Conservation (phyloP, 2,797 vertebrate species). For the Eospalax fontanierii region DNA sequence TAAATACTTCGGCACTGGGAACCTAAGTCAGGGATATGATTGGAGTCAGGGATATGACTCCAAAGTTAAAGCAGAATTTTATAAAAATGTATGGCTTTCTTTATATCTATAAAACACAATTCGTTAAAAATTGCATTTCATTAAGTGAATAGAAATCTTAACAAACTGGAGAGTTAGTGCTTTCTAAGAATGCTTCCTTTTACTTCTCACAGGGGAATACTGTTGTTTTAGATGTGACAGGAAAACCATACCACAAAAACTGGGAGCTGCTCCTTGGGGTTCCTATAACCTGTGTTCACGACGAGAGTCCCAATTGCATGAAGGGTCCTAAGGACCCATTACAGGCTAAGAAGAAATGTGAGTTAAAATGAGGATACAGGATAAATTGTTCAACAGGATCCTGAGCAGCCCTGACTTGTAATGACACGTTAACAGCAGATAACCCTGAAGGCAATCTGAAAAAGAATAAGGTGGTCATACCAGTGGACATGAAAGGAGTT, state of each 20-base stretch:
- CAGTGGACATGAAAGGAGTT: not conserved
- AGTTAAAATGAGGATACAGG: slow-evolving; percentile 50
- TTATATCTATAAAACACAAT: slow-evolving; percentile 18
- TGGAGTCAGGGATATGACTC: slow-evolving; percentile 33
- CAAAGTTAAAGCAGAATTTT: slow-evolving; percentile 50
- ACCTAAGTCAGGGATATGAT: not conserved
- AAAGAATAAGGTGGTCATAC: not conserved
- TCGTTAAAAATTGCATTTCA: slow-evolving; percentile 6
- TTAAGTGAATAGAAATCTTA: slow-evolving; percentile 48
- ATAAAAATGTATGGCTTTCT: slow-evolving; percentile 31
- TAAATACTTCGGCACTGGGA: slow-evolving; percentile 60
- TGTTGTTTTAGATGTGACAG: slow-evolving; percentile 73
- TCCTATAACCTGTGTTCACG: slow-evolving; percentile 39
- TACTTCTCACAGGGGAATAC: not conserved
- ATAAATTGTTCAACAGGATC: slow-evolving; percentile 34
- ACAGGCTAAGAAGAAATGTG: not conserved
- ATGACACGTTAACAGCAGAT: slow-evolving; percentile 69
- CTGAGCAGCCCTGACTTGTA: slow-evolving; percentile 71
- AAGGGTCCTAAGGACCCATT: not conserved
- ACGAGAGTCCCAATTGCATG: not conserved
- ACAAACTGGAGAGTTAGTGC: slow-evolving; percentile 45
- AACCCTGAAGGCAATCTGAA: slow-evolving; percentile 58
- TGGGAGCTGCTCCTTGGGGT: not conserved
- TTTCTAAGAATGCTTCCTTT: slow-evolving; percentile 74
- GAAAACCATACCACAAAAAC: slow-evolving; percentile 15